Percentiles rank a stretch among this genome's conserved stretches.
phyloP scores from a whole-genome alignment of 2,113 vertebrate genomes.

The Dinomys branickii region DNA sequence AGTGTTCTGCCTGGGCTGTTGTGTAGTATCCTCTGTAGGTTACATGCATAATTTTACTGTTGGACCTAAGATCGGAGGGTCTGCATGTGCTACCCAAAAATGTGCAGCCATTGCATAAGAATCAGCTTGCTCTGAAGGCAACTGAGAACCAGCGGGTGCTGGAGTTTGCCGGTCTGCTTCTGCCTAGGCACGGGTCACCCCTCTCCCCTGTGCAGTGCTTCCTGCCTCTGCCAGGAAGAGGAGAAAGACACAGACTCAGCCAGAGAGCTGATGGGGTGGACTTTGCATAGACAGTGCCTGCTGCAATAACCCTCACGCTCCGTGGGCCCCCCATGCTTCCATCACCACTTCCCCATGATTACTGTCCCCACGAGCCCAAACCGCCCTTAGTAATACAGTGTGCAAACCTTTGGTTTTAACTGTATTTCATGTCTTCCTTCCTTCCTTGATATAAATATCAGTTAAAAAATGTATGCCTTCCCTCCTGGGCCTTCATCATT shows the following conservation, averaged over 20 bases:
- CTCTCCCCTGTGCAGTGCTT: not conserved
- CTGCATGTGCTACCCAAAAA: not conserved
- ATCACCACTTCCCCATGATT: not conserved
- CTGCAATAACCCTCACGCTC: not conserved
- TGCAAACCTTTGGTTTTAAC: not conserved
- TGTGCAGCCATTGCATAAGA: not conserved
- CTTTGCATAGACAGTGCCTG: not conserved
- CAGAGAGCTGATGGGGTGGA: not conserved
- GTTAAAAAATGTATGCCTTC: not conserved
- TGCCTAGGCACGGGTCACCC: not conserved
- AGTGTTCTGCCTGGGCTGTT: not conserved
- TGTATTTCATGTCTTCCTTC: not conserved
- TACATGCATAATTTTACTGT: not conserved
- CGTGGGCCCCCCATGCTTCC: too few species aligned
- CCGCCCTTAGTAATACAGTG: not conserved
- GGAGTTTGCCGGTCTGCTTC: not conserved
- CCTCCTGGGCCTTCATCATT: not conserved
- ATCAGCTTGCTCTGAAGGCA: not conserved
- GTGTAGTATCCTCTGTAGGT: not conserved
- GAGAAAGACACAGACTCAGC: not conserved
- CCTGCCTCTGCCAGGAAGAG: not conserved
- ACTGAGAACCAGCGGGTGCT: not conserved
- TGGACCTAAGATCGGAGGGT: not conserved
- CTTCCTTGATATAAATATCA: too few species aligned
- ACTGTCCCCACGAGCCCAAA: not conserved